These are phyloP conservation scores for Periophthalmus magnuspinnatus DNA, from an alignment of 2,797 vertebrate genomes.

Conservation along the genomic window DNA sequence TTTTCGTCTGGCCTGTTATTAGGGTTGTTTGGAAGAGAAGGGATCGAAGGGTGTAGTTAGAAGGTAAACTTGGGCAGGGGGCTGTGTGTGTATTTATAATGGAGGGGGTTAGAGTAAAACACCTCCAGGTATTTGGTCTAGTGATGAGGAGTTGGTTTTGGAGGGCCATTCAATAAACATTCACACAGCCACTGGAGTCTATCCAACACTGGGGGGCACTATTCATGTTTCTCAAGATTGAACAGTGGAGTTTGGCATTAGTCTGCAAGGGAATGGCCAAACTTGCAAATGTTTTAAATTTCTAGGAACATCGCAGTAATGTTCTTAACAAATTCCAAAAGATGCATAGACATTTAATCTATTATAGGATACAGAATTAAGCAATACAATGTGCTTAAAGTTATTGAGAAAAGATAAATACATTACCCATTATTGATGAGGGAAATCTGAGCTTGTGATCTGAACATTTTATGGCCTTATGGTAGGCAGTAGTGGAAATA, in stretches of 20 bases:
- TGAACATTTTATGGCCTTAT: conserved; percentile 3
- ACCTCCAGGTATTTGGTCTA: conserved; percentile 61
- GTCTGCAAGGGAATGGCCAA: conserved; percentile 14
- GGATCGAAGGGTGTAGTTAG: conserved; percentile 11
- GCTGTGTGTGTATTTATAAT: conserved; percentile 24
- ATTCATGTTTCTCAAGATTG: conserved; percentile 25
- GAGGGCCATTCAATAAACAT: conserved; percentile 3
- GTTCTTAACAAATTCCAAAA: conserved; percentile 2
- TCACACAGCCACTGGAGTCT: conserved; percentile 1
- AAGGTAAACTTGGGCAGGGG: conserved; percentile 23
- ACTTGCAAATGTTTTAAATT: conserved; percentile 41
- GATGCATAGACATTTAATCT: conserved; percentile 24
- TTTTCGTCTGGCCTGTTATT: conserved; percentile 72
- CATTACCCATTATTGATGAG: conserved; percentile 22
- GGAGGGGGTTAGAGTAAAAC: conserved; percentile 21
- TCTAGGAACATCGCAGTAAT: conserved; percentile 7
- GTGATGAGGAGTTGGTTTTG: conserved; percentile 39
- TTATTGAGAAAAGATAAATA: conserved; percentile 1
- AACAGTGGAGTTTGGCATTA: conserved; percentile 18
- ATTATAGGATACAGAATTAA: conserved; percentile 23
- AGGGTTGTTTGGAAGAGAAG: conserved; percentile 30
- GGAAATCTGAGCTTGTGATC: conserved; percentile 25
- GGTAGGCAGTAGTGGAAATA: conserved; percentile 28
- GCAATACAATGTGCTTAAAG: background rate
- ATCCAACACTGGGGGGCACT: conserved; percentile 47